Evolutionary conservation across 2,888 invertebrate genomes (phyloP), one percentile per base, ranked within the genome.

Genomic region (Smittia sp.): DNA sequence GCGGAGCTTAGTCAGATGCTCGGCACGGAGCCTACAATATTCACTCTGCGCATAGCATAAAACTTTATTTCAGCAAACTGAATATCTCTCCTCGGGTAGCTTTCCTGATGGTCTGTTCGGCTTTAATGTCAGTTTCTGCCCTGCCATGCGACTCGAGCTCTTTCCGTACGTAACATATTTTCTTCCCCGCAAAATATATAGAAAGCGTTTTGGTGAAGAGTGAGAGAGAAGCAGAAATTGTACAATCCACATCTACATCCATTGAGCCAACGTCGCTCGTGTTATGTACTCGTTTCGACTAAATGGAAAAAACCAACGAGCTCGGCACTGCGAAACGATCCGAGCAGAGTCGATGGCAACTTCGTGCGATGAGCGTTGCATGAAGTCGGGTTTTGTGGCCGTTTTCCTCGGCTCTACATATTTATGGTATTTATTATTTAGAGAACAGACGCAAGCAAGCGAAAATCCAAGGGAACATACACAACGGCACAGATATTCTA

Each of bases 391-490:
- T 20, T 72, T 58, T 72, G 27, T 72, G 72, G 72, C 62, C 62
- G 25, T 27, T 27, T 72, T 72, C 72, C 72, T 72, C 72, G 72
- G 72, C 72, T 72, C 62, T 62, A 20, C 13, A 72, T 20, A 72
- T 72, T 58, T 72, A 62, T 62, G 72, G 72, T 72, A 72, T 72
- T 72, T 72, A 72, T 72, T 72, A 72, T 72, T 72, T 72, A 72
- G 72, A 72, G 72, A 72, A 72, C 72, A 72, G 72, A 72, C 72
- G 72, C 72, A 72, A 72, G 72, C 72, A 72, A 72, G 72, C 72
- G 72, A 72, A 72, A 72, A 72, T 72, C 62, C 72, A 72, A 72
- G 72, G 72, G 72, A 72, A 72, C 72, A 62, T 39, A 72, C 39
- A 72, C 72, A 62, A 22, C 69, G 27, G 52, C 32, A 70, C 22